Conservation (phyloP, 1,140 invertebrate species). For the Oreohelix idahoensis region DNA sequence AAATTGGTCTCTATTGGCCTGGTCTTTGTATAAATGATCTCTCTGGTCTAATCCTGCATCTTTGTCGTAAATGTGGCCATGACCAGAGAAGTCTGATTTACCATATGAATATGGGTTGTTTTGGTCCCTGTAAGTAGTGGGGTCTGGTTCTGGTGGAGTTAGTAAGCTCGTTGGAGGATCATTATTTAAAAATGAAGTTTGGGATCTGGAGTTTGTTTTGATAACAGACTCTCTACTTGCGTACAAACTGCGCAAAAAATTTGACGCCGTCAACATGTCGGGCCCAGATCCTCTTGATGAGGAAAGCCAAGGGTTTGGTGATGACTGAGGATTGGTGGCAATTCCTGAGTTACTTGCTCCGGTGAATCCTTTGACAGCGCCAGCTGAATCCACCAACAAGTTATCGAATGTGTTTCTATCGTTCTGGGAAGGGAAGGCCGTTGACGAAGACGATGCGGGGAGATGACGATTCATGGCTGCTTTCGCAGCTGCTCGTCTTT, state of each 20-base stretch:
- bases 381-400: not conserved
- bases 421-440: not conserved
- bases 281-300: slow-evolving; percentile 67
- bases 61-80: not conserved
- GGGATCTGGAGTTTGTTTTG: slow-evolving; percentile 81
- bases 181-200: not conserved
- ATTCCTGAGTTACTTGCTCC: not conserved
- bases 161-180: slow-evolving; percentile 35
- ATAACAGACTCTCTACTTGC: slow-evolving; percentile 95
- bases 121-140: slow-evolving; percentile 10
- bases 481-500: slow-evolving; percentile 71
- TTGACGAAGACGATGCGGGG: slow-evolving; percentile 72
- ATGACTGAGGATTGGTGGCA: not conserved
- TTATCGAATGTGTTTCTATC: not conserved
- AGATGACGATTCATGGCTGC: slow-evolving; percentile 97
- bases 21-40: slow-evolving; percentile 7
- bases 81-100: slow-evolving; percentile 1
- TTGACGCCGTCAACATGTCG: slow-evolving; percentile 83
- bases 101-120: slow-evolving; percentile 22
- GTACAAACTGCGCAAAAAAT: slow-evolving; percentile 89
- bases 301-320: slow-evolving; percentile 81
- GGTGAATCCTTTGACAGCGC: not conserved
- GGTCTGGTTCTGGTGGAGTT: slow-evolving; percentile 26
- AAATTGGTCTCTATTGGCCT: slow-evolving; percentile 19
- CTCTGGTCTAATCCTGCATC: not conserved